Base-by-base conservation (phyloP, 2,888 invertebrate species). In the Drosophila borborema region DNA sequence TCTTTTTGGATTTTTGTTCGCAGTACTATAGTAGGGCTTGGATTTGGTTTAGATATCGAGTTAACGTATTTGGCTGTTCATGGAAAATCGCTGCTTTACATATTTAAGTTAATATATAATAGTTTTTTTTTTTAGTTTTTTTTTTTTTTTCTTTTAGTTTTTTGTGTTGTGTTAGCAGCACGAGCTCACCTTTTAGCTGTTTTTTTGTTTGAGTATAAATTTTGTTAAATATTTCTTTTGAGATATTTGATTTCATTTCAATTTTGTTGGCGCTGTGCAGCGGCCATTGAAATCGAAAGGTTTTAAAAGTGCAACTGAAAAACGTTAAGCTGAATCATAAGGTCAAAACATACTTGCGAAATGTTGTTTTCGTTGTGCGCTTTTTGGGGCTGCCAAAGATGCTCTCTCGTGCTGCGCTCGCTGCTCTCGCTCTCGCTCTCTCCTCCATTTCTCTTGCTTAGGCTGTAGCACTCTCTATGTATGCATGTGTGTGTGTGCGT, bases 301-400 rank as follows among this genome's bases (percentile, higher is more conserved):
- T 64, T 65, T 41, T 9, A 48, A 67, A 76, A 67, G 31, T 63
- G 64, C 53, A 72, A 72, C 77, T 72, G 68, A 80, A 77, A 76
- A 68, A 64, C 38, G 59, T 49, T 63, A 64, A 53, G 53, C 61
- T 62, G 53, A 75, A 72, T 48, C 75, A 58, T 63, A 71, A 66
- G 61, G 49, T 82, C 71, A 82, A 74, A 88, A 89, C 89, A 86
- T 86, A 86, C 86, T 86, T 86, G 86, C 86, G 73, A 89, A 82
- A 76, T 74, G 56, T 68, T 49, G 72, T 49, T 61, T 65, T 77
- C 55, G 65, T 78, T 75, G 72, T 62, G 51, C 49, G 66, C 63
- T 60, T 66, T 80, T 65, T 75, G 58, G 43, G 23, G 31, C 54
- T 66, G 81, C 72, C 72, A 75, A 85, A 82, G 81, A 71, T 82